Conservation (phyloP, 1,140 invertebrate genomes). For the Heliconius nattereri region DNA sequence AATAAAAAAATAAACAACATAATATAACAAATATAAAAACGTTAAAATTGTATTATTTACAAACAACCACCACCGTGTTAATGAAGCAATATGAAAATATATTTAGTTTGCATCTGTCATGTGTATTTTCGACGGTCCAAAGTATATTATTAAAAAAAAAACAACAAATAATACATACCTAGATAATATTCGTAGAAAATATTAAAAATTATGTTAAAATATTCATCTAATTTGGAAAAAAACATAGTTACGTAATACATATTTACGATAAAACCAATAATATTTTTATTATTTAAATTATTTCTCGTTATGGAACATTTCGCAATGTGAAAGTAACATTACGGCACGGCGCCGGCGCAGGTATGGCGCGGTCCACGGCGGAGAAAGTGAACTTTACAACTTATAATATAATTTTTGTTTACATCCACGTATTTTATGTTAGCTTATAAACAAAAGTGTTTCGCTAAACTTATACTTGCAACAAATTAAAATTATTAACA, state of each 20-base stretch:
- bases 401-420: conserved; percentile 36
- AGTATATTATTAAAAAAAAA: conserved; percentile 17
- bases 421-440: conserved; percentile 6
- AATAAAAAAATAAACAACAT: conserved; percentile 40
- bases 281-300: conserved; percentile 40
- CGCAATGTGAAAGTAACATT: conserved; percentile 54
- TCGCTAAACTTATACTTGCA: background rate
- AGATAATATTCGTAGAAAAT: background rate
- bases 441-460: background rate
- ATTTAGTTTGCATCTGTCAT: conserved; percentile 56
- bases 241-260: conserved; percentile 14
- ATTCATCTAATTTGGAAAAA: background rate
- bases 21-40: conserved; percentile 22
- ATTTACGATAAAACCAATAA: conserved; percentile 17
- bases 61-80: conserved; percentile 72
- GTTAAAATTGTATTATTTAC: conserved; percentile 55
- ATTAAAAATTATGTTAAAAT: background rate
- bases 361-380: conserved; percentile 27
- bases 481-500: background rate
- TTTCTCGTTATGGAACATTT: conserved; percentile 49
- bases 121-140: conserved; percentile 74
- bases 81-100: conserved; percentile 58
- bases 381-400: conserved; percentile 50
- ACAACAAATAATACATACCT: background rate
- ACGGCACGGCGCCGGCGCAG: conserved; percentile 35